Conservation (phyloP, 2,797 vertebrate species). For the Urophycis tenuis region DNA sequence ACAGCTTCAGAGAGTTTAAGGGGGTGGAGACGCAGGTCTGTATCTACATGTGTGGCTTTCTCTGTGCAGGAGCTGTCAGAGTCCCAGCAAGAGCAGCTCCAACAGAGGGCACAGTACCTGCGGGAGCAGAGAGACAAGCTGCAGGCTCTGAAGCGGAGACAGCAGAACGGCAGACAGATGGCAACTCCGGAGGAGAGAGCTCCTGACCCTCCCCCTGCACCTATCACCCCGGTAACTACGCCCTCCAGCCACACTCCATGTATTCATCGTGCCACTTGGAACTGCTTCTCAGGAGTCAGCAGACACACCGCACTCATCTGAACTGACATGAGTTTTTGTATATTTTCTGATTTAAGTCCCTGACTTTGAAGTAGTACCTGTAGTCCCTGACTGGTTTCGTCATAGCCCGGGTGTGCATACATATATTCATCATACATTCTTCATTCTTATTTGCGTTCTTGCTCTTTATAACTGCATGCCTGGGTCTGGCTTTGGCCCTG, state of each 20-base stretch:
- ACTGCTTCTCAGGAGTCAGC: background rate
- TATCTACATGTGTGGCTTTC: background rate
- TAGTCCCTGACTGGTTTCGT: background rate
- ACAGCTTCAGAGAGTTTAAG: too few relatives aligned
- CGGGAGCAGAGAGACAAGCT: conserved; percentile 88
- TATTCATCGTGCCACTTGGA: background rate
- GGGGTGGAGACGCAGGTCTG: background rate
- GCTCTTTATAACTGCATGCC: background rate
- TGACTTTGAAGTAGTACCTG: background rate
- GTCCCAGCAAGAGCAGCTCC: conserved; percentile 81
- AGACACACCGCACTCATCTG: background rate
- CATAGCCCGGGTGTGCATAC: background rate
- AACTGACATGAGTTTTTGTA: background rate
- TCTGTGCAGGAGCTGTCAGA: conserved; percentile 73
- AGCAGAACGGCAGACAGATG: conserved; percentile 64
- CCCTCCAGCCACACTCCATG: background rate
- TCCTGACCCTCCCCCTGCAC: conserved; percentile 28
- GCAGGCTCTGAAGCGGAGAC: conserved; percentile 81
- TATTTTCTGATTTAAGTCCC: background rate
- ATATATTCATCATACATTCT: background rate
- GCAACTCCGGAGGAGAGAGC: conserved; percentile 37
- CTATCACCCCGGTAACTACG: conserved; percentile 46
- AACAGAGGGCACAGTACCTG: conserved; percentile 87
- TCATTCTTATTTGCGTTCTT: conserved; percentile 4
- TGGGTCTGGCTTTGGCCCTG: background rate